These are phyloP conservation scores for Eulemur rufifrons DNA, from an alignment of 2,113 vertebrate genomes.

Conservation along the genomic window DNA sequence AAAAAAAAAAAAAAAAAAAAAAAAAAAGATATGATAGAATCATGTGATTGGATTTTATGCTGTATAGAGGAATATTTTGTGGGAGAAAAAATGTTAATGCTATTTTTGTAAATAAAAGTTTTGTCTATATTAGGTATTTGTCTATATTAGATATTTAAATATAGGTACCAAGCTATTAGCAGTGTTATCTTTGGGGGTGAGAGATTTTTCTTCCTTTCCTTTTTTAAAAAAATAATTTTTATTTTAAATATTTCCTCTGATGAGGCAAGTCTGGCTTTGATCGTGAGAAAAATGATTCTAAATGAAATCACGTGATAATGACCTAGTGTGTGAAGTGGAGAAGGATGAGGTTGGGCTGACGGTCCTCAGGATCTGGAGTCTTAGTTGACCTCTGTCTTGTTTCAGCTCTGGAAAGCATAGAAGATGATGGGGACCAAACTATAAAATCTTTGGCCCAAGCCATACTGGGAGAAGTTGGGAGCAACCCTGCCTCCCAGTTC, in stretches of 20 bases:
- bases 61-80: no score
- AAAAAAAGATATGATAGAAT: no score
- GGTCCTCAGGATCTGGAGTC: background rate
- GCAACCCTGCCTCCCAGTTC: rapidly evolving
- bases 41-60: no score
- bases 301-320: background rate
- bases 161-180: background rate
- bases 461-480: background rate
- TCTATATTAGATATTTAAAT: background rate
- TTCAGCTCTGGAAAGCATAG: background rate
- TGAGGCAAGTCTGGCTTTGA: background rate
- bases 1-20: no score
- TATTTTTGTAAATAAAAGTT: background rate
- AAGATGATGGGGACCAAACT: background rate
- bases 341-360: background rate
- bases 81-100: background rate
- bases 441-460: background rate
- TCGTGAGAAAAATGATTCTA: background rate
- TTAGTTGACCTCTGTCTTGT: background rate
- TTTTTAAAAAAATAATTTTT: background rate
- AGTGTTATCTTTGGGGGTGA: background rate
- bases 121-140: no score
- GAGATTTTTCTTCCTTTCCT: background rate
- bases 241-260: background rate
- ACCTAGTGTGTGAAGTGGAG: background rate